Evolutionary conservation across 2,888 invertebrate genomes (phyloP), one percentile per base, ranked within the genome.

Genomic region (Danaus chrysippus): DNA sequence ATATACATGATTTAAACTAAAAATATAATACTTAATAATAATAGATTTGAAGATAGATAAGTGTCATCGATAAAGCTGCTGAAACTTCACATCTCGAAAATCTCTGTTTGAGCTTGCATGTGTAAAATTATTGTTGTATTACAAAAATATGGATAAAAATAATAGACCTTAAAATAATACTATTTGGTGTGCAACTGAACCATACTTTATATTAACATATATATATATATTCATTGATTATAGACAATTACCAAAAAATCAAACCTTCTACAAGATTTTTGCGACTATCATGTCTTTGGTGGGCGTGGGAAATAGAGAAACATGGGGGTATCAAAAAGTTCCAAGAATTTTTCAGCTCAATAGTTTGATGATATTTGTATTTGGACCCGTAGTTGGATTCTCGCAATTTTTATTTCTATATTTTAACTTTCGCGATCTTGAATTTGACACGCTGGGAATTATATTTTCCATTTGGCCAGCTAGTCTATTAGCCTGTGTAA

Each of bases 351-450:
- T 58, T 10, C 19, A 52, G 0, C 11, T 66, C 12, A 60, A 63
- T 43, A 67, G 60, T 34, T 46, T 12, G 17, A 42, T 67, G 17
- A 41, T 64, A 0, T 1, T 42, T 0, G 13, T 23, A 0, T 55
- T 65, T 19, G 67, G 58, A 6, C 70, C 68, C 1, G 1, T 61
- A 0, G 52, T 56, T 19, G 10, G 63, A 1, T 1, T 59, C 1
- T 63, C 70, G 2, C 66, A 71, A 55, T 10, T 68, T 23, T 15
- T 62, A 1, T 71, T 66, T 15, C 13, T 71, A 1, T 69, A 63
- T 49, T 11, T 44, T 0, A 62, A 71, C 19, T 69, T 58, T 55
- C n/a, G 52, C 3, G 56, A 63, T 0, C 54, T 71, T 6, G 42
- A 60, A 17, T 66, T 69, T 46, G 65, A 64, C 8, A 63, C 61